Evolutionary conservation across 2,888 invertebrate species (phyloP).

Genomic region (Patella pellucida): DNA sequence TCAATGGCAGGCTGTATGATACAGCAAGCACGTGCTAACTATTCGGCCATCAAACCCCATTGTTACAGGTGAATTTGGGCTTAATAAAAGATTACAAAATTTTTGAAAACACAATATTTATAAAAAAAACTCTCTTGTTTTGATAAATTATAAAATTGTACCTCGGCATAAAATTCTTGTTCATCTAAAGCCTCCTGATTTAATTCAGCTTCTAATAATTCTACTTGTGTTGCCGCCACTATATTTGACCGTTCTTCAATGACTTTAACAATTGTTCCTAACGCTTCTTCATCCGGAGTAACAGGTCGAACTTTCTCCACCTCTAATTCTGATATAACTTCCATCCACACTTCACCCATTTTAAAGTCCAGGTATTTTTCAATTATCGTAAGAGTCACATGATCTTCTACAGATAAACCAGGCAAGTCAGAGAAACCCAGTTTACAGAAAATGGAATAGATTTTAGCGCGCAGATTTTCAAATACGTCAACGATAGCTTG

Average conservation of each 20-base stretch:
- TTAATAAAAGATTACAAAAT: no score
- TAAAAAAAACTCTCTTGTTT: no score
- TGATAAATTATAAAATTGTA: slow-evolving; percentile 28
- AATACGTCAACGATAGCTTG: slow-evolving; percentile 70
- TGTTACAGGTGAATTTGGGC: no score
- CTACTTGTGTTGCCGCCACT: slow-evolving; percentile 62
- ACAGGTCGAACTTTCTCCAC: slow-evolving; percentile 67
- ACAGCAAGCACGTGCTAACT: no score
- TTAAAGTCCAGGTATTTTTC: slow-evolving; percentile 71
- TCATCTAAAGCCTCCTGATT: slow-evolving; percentile 69
- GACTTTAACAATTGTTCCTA: slow-evolving; percentile 68
- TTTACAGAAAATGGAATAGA: slow-evolving; percentile 70
- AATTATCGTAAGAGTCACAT: slow-evolving; percentile 69
- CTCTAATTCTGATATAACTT: slow-evolving; percentile 65
- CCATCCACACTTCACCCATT: slow-evolving; percentile 71
- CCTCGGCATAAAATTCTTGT: slow-evolving; percentile 70
- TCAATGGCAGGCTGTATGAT: no score
- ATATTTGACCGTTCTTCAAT: slow-evolving; percentile 65
- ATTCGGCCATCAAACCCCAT: no score
- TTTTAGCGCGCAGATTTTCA: slow-evolving; percentile 70
- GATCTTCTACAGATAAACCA: slow-evolving; percentile 68
- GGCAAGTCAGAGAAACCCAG: slow-evolving; percentile 68
- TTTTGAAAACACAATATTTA: no score
- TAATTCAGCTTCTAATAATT: slow-evolving; percentile 67
- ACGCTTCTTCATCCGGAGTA: slow-evolving; percentile 68